Base-by-base conservation (phyloP, 2,888 invertebrate species). In the Andrena trimmerana region DNA sequence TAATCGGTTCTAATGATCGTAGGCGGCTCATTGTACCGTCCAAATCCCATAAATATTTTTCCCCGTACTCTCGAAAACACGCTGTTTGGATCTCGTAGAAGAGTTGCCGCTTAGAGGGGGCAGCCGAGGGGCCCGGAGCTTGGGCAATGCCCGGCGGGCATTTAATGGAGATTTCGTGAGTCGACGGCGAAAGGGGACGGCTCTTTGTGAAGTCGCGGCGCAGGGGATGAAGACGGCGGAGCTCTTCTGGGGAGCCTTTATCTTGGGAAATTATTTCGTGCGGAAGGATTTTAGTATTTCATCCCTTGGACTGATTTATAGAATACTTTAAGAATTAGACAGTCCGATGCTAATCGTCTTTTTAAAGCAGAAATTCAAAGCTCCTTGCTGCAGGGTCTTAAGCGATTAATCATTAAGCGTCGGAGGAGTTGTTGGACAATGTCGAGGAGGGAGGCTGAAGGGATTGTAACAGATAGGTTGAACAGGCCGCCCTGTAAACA, bases 41-140 rank as follows among this genome's bases (percentile, higher is more conserved):
- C 70, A 89, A 93, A 93, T 93, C 92, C 92, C 90, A 91, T 93
- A 91, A 93, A 93, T 93, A 94, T 94, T 93, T 92, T 93, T 91
- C 88, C 88, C 83, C 80, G 91, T 91, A 91, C 92, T 92, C 91
- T 91, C 86, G 84, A 92, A 92, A 93, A 92, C 92, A 86, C 57
- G 24, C 74, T 82, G 20, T 62, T 57, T 3, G 74, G 59, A 62
- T 63, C 70, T 62, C 78, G 67, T 27, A 10, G 36, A 71, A 57
- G 72, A 60, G 54, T 68, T 50, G 8, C 31, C 70, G 5, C 10
- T 27, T 27, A 10, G 13, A 24, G 13, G n/a, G 24, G 57, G 31
- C 7, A 54, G 36, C 48, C n/a, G 27, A 48, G 16, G 36, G 29
- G 10, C 57, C 57, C 57, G 57, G 10, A 57, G 50, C 16, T 48